phyloP scores from a whole-genome alignment of 2,797 vertebrate genomes.

The Xenentodon cancila region DNA sequence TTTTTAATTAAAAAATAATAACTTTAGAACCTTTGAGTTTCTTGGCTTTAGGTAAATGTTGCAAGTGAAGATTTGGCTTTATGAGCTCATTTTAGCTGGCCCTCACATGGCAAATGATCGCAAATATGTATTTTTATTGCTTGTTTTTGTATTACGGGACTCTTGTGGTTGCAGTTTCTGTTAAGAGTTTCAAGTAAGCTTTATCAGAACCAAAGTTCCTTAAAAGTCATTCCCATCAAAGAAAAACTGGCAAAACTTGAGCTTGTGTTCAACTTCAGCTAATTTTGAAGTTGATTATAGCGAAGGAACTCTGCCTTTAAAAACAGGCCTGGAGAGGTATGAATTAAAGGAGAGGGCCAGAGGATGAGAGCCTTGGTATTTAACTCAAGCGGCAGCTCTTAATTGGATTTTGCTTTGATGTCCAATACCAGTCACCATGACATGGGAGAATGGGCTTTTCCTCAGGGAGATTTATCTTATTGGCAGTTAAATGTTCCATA shows the following conservation, averaged over 20 bases:
- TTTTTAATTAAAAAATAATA: too few species aligned
- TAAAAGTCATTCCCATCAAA: slow-evolving; percentile 29
- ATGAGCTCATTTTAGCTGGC: too few species aligned
- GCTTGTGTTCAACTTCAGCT: slow-evolving; percentile 31
- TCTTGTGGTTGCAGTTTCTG: slow-evolving; percentile 1
- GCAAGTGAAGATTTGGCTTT: too few species aligned
- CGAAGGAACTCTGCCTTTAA: slow-evolving; percentile 45
- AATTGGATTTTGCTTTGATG: slow-evolving; percentile 81
- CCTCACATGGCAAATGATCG: too few species aligned
- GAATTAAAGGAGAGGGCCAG: slow-evolving; percentile 40
- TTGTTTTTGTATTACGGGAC: background rate
- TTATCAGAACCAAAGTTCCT: slow-evolving; percentile 19
- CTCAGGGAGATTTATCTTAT: slow-evolving; percentile 69
- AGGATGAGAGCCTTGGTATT: slow-evolving; percentile 44
- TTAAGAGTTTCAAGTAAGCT: background rate
- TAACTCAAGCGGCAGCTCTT: slow-evolving; percentile 68
- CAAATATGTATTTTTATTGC: too few species aligned
- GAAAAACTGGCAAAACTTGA: slow-evolving; percentile 31
- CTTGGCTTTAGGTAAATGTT: too few species aligned
- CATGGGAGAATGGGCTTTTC: slow-evolving; percentile 53
- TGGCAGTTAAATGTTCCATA: slow-evolving; percentile 61
- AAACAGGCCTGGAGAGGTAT: slow-evolving; percentile 55
- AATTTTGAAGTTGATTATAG: slow-evolving; percentile 37
- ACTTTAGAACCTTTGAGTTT: too few species aligned
- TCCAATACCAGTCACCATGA: slow-evolving; percentile 65